Base-by-base conservation (phyloP, 2,888 invertebrate genomes). In the Synanthedon formicaeformis region DNA sequence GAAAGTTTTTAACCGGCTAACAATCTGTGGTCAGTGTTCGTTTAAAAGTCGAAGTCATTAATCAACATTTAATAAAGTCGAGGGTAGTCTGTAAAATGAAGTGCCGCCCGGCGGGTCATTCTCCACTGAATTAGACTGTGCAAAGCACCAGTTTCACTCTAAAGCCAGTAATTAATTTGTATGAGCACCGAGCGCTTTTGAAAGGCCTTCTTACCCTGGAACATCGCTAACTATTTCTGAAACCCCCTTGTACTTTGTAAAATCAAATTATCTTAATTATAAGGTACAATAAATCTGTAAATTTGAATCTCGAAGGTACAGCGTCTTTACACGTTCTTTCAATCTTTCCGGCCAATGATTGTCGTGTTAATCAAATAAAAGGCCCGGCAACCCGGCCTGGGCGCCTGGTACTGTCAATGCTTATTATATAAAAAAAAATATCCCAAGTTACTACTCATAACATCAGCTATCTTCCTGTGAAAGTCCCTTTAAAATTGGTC, bases 151-250 rank as follows among this genome's bases (percentile, higher is more conserved):
- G 66, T 66, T 71, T 66, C 66, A 61, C 68, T 64, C 63, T 63
- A 64, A 45, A 72, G 67, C 65, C 64, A 69, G 75, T 73, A 78
- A 79, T 81, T 80, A 78, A 80, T 77, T 78, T 73, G 66, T 65
- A 61, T 69, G 72, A 69, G 65, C 64, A 50, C 12, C 4, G 12
- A 34, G n/a, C 45, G 45, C 45, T 8, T 45, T n/a, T n/a, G 4
- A 45, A 8, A 45, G 13, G 45, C 3, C 45, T 13, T 45, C 45
- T 45, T 45, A 8, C 45, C 34, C 14, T 2, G 45, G 45, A 45
- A 41, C 12, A 13, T 12, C 11, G 41, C 13, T n/a, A 41, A 11
- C 45, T 12, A 45, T 45, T 45, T 45, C 45, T 14, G 45, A 45
- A 45, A 10, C 34, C 5, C 34, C 34, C 34, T 34, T 34, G 2